Evolutionary conservation across 1,140 invertebrate genomes (phyloP).

Genomic region (Penaeus japonicus): DNA sequence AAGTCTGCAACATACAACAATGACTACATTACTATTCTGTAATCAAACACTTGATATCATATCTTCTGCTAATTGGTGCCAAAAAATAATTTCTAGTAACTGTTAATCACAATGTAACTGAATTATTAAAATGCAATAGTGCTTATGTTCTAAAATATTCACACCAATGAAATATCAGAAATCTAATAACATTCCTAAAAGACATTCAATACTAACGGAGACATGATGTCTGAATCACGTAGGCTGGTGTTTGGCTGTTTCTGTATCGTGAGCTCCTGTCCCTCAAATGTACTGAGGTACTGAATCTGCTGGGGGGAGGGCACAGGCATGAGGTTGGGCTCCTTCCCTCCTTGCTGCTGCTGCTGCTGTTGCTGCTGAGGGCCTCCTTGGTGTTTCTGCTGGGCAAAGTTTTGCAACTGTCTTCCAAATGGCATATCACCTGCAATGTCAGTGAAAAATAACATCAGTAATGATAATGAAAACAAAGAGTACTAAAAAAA

Average conservation of each 20-base stretch:
- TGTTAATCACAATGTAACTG: no score
- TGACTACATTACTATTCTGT: no score
- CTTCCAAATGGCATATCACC: slow-evolving; percentile 77
- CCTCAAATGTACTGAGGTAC: slow-evolving; percentile 94
- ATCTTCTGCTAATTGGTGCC: no score
- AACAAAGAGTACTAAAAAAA: no score
- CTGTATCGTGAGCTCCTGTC: slow-evolving; percentile 95
- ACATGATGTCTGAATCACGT: slow-evolving; percentile 70
- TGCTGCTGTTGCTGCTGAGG: slow-evolving; percentile 60
- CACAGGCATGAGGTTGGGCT: slow-evolving; percentile 93
- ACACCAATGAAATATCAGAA: neutral
- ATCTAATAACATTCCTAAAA: neutral
- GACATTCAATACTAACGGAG: slow-evolving; percentile 61
- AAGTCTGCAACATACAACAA: neutral
- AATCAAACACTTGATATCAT: neutral
- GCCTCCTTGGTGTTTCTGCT: slow-evolving; percentile 73
- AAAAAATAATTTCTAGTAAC: neutral
- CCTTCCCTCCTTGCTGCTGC: slow-evolving; percentile 69
- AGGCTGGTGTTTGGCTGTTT: slow-evolving; percentile 93
- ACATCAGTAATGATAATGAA: no score
- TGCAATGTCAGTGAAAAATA: slow-evolving; percentile 51
- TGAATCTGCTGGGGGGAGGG: slow-evolving; percentile 96
- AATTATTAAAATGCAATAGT: no score
- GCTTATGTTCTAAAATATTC: neutral
- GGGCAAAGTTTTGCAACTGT: slow-evolving; percentile 79